phyloP scores from a whole-genome alignment of 2,888 invertebrate species.

The Dryococelus australis region DNA sequence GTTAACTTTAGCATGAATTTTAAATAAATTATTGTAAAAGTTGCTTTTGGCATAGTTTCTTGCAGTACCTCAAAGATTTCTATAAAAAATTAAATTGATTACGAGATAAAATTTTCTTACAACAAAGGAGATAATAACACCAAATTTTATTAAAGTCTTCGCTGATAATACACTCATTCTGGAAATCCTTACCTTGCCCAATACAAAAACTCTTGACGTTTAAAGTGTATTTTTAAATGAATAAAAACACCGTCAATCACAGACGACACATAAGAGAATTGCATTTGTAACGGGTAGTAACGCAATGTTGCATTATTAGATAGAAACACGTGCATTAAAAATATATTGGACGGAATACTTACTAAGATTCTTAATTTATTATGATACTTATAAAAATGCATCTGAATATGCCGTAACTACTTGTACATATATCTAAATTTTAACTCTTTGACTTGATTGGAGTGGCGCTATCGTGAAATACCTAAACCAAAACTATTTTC shows the following conservation, averaged over 20 bases:
- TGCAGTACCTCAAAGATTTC: no score
- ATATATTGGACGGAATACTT: conserved; percentile 10
- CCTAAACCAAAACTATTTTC: conserved; percentile 4
- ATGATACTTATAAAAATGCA: neutral
- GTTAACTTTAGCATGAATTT: no score
- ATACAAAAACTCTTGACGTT: neutral
- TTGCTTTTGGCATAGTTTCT: no score
- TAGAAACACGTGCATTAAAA: neutral
- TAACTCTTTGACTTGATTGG: neutral
- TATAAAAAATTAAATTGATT: no score
- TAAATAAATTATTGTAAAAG: no score
- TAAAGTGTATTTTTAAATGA: neutral
- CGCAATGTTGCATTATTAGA: neutral
- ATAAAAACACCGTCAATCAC: neutral
- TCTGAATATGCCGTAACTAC: neutral
- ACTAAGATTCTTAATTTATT: neutral
- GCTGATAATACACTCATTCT: neutral
- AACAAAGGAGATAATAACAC: neutral
- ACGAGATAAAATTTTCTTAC: neutral
- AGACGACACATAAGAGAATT: neutral
- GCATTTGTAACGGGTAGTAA: neutral
- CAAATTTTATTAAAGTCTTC: neutral
- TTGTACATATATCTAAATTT: neutral
- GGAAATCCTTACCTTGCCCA: neutral
- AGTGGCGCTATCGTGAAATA: neutral